Percentiles rank a stretch among this genome's conserved stretches.
Conservation (phyloP, 2,797 vertebrate species). For the Echeneis naucrates region DNA sequence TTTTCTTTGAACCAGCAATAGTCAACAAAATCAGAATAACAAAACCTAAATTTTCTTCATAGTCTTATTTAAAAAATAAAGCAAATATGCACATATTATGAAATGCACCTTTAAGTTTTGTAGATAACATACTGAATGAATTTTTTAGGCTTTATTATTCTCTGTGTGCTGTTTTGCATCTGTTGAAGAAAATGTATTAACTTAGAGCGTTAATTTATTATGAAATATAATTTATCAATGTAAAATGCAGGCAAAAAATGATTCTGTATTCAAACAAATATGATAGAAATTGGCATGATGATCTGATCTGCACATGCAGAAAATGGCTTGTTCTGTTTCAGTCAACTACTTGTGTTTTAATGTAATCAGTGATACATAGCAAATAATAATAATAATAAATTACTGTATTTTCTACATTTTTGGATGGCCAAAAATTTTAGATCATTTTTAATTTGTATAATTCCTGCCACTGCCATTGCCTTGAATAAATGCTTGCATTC, state of each 20-base stretch:
- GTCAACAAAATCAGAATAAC: not conserved
- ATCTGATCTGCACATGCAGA: not conserved
- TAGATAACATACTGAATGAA: slow-evolving; percentile 14
- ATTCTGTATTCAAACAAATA: slow-evolving; percentile 23
- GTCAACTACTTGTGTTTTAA: slow-evolving; percentile 26
- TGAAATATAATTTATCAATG: slow-evolving; percentile 30
- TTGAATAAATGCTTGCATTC: slow-evolving; percentile 76
- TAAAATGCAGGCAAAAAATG: slow-evolving; percentile 37
- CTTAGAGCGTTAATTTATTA: slow-evolving; percentile 33
- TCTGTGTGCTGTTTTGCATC: slow-evolving; percentile 46
- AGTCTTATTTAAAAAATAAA: slow-evolving; percentile 2
- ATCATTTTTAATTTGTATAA: slow-evolving; percentile 60
- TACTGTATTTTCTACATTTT: slow-evolving; percentile 67
- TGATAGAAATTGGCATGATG: not conserved
- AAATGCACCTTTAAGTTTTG: slow-evolving; percentile 53
- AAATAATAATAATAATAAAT: slow-evolving; percentile 22
- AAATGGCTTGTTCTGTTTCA: slow-evolving; percentile 7
- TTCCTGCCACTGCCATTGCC: slow-evolving; percentile 68
- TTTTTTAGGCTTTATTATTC: slow-evolving; percentile 32
- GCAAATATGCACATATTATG: slow-evolving; percentile 27
- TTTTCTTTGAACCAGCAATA: slow-evolving; percentile 22
- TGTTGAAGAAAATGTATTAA: slow-evolving; percentile 28
- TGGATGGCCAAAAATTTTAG: slow-evolving; percentile 46
- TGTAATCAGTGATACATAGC: slow-evolving; percentile 24
- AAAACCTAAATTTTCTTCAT: slow-evolving; percentile 13